phyloP scores from a whole-genome alignment of 2,888 invertebrate species.

The Eilema sororculum region DNA sequence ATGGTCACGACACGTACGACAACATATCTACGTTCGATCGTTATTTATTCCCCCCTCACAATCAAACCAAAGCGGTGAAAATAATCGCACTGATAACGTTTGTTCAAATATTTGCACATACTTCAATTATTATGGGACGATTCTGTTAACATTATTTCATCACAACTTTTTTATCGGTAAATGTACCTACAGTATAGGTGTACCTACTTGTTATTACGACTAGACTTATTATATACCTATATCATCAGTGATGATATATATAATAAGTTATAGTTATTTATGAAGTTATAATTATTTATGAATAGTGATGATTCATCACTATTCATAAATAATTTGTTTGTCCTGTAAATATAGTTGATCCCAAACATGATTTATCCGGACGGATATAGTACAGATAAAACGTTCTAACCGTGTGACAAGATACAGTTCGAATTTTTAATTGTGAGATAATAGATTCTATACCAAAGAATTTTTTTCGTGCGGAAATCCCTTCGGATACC shows the following conservation, averaged over 20 bases:
- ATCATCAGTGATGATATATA: too few relatives aligned
- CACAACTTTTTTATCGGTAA: conserved; percentile 1
- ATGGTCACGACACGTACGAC: conserved; percentile 38
- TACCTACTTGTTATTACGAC: conserved; percentile 3
- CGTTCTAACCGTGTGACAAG: neutral
- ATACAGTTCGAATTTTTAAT: neutral
- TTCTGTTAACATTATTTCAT: conserved; percentile 15
- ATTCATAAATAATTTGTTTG: too few relatives aligned
- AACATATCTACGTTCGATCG: conserved; percentile 20
- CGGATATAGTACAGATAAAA: neutral
- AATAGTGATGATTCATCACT: too few relatives aligned
- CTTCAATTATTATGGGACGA: conserved; percentile 30
- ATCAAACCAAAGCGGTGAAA: conserved; percentile 33
- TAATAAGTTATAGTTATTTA: too few relatives aligned
- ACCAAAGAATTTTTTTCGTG: too few relatives aligned
- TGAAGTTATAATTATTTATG: too few relatives aligned
- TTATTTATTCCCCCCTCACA: conserved; percentile 47
- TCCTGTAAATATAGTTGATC: neutral
- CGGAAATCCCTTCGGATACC: too few relatives aligned
- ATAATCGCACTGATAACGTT: conserved; percentile 39
- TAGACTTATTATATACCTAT: too few relatives aligned
- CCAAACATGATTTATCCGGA: neutral
- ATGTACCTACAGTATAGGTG: neutral
- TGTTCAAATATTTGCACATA: conserved; percentile 20
- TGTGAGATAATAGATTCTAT: neutral